Base-by-base conservation (phyloP, 2,113 vertebrate genomes). In the Corydoras sp. region DNA sequence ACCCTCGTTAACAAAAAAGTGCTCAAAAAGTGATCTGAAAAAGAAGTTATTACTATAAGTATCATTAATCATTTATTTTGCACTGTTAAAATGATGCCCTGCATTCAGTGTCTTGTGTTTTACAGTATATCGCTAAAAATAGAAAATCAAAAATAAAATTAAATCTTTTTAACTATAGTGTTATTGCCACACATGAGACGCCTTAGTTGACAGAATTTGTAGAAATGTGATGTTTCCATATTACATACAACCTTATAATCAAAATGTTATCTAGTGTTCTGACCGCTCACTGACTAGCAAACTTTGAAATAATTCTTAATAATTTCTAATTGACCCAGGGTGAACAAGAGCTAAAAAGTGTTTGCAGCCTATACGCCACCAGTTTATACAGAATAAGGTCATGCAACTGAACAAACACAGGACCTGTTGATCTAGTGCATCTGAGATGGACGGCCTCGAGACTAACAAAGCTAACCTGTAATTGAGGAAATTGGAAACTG, bases 361-460 rank as follows among this genome's bases (percentile, higher is more conserved):
- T 91, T 90, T 89, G 81, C 87, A 83, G 86, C 85, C 81, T 81
- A 82, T 80, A 83, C 83, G 80, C 77, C 82, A 85, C 81, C 77
- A 83, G 82, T 61, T 77, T 90, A 24, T 24, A 24, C 72, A 76
- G 85, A 80, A 78, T 94, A 93, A 94, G 92, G 85, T 80, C 81
- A 78, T 89, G 88, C 92, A 94, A 95, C 91, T 92, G 91, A 92
- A 90, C 83, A 94, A 94, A 94, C 87, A 92, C 15, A 0, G 78
- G 76, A 83, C 79, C 81, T 83, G 81, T 83, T 90, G 84, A 76
- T 77, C 66, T 61, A 61, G 71, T 76, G 64, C 71, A n/a, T 69
- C 10, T 43, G 56, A 77, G 32, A 77, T 75, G 68, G 63, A 60
- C 60, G 64, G 62, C 35, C 53, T 55, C 49, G 24, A 55, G 48